Conservation (phyloP, 2,113 vertebrate species). For the Mystacornis crossleyi region DNA sequence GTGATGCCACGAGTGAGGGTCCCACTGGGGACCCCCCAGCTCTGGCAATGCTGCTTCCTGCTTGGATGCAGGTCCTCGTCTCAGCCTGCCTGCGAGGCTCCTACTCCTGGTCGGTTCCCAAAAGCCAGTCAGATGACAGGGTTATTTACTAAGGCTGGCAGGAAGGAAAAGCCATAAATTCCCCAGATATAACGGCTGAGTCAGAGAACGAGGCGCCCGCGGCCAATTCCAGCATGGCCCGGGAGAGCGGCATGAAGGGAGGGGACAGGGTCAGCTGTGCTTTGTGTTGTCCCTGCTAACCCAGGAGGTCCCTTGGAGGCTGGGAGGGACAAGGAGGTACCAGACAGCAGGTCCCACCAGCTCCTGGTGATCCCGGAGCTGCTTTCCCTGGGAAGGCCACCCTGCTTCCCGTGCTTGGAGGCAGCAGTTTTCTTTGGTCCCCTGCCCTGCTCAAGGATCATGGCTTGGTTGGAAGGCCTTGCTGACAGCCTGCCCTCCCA, state of each 20-base stretch:
- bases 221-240: background rate
- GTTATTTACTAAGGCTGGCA: slow-evolving; percentile 52
- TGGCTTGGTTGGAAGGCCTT: background rate
- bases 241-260: background rate
- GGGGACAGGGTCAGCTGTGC: background rate
- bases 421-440: background rate
- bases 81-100: background rate
- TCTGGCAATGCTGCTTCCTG: background rate
- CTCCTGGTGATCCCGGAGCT: rapidly evolving
- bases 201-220: background rate
- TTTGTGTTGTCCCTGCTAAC: background rate
- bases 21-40: rapidly evolving
- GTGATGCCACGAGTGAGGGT: rapidly evolving
- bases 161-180: slow-evolving; percentile 65
- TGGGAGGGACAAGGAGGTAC: background rate
- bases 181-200: slow-evolving; percentile 44
- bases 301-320: background rate
- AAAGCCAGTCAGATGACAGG: slow-evolving; percentile 21
- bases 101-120: background rate
- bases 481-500: background rate
- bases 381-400: background rate
- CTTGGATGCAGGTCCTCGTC: background rate
- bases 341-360: background rate
- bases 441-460: background rate
- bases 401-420: background rate